Conservation (phyloP, 2,888 invertebrate species). For the Leptopterna dolabrata region DNA sequence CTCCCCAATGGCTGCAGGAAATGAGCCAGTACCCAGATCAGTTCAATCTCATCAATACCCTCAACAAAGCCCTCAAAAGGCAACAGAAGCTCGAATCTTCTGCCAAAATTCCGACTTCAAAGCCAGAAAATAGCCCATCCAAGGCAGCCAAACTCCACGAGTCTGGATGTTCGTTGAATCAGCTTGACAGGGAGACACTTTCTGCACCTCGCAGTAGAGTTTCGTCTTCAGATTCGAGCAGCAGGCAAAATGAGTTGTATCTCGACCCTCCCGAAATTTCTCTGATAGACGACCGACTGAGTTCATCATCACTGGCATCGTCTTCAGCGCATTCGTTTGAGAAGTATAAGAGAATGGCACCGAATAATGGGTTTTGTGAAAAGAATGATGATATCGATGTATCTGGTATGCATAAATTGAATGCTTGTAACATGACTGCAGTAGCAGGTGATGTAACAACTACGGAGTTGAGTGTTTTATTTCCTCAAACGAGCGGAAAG, state of each 20-base stretch:
- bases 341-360: background rate
- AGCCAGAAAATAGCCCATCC: background rate
- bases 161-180: background rate
- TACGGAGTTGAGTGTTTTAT: background rate
- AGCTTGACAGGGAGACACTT: background rate
- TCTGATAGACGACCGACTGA: background rate
- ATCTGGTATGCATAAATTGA: background rate
- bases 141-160: background rate
- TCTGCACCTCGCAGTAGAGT: background rate
- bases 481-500: background rate
- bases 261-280: background rate
- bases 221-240: background rate
- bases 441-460: background rate
- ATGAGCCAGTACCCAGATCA: conserved; percentile 39
- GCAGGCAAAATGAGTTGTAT: background rate
- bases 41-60: conserved; percentile 48
- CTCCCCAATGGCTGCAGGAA: conserved; percentile 47
- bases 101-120: background rate
- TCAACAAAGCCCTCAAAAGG: conserved; percentile 10
- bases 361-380: background rate
- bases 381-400: background rate
- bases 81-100: conserved; percentile 10
- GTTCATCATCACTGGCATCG: background rate
- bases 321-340: conserved; percentile 23
- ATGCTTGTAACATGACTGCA: background rate